A percentile compares a stretch with the other conserved stretches of the same genome.
Conservation (phyloP, 2,113 vertebrate genomes). For the Cinclus mexicanus region DNA sequence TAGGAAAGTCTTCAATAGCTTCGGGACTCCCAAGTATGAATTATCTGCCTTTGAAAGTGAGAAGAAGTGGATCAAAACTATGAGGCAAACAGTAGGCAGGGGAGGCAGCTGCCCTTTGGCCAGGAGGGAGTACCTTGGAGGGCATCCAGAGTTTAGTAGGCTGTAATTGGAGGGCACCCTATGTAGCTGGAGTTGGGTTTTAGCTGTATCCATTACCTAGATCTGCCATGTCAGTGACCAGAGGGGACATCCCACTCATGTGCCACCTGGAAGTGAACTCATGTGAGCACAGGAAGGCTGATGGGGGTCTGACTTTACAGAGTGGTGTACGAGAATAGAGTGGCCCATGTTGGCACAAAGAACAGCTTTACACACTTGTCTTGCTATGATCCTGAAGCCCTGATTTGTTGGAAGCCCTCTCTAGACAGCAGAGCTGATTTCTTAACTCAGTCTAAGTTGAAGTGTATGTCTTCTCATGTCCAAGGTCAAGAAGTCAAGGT, state of each 20-base stretch:
- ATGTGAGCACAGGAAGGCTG: not conserved
- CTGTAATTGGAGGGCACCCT: not conserved
- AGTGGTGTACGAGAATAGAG: not conserved
- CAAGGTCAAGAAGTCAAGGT: not conserved
- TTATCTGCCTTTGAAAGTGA: not conserved
- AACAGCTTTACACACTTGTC: not conserved
- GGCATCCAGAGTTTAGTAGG: not conserved
- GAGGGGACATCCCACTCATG: not conserved
- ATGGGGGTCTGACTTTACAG: not conserved
- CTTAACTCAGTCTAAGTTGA: not conserved
- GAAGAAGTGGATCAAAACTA: not conserved
- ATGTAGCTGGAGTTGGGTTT: not conserved
- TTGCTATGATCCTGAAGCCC: not conserved
- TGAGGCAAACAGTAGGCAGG: not conserved
- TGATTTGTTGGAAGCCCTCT: not conserved
- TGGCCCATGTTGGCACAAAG: not conserved
- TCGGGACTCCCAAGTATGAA: not conserved
- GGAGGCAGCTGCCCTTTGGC: not conserved
- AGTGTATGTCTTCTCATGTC: not conserved
- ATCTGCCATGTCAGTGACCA: not conserved
- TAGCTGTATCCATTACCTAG: rapidly evolving
- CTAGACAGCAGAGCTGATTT: not conserved
- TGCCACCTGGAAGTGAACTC: not conserved
- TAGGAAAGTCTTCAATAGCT: not conserved
- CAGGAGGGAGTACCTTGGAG: not conserved